phyloP scores from a whole-genome alignment of 92 coral and sea anemone species.

The Palythoa heliodiscus region DNA sequence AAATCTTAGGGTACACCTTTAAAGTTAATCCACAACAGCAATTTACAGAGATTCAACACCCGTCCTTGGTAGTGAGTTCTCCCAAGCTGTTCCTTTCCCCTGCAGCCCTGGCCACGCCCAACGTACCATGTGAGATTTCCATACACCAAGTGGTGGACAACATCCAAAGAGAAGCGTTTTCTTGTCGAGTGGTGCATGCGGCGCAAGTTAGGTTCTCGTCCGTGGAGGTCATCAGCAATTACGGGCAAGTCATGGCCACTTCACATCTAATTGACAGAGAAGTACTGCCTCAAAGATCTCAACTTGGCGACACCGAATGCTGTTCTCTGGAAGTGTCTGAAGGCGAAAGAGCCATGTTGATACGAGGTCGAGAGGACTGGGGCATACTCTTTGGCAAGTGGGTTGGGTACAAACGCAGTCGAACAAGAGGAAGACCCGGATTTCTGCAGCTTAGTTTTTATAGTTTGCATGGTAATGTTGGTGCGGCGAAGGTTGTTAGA shows the following conservation, averaged over 20 bases:
- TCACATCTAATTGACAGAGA: slow-evolving; percentile 70
- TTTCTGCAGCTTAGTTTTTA: slow-evolving; percentile 46
- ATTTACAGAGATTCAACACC: slow-evolving; percentile 40
- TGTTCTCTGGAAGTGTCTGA: slow-evolving; percentile 45
- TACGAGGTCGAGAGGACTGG: slow-evolving; percentile 84
- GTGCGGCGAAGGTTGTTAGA: slow-evolving; percentile 42
- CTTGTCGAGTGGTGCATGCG: slow-evolving; percentile 73
- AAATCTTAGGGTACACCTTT: slow-evolving; percentile 57
- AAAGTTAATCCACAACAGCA: slow-evolving; percentile 41
- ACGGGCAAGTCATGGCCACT: slow-evolving; percentile 60
- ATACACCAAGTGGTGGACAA: slow-evolving; percentile 51
- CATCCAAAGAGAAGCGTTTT: slow-evolving; percentile 44
- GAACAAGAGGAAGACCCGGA: slow-evolving; percentile 59
- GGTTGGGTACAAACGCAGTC: slow-evolving; percentile 60
- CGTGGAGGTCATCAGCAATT: slow-evolving; percentile 62
- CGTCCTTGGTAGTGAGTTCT: slow-evolving; percentile 46
- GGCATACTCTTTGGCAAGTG: slow-evolving; percentile 75
- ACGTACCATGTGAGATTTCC: slow-evolving; percentile 52
- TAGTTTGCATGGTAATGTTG: slow-evolving; percentile 38
- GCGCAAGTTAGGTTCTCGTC: slow-evolving; percentile 63
- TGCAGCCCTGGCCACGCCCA: slow-evolving; percentile 40
- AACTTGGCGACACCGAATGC: slow-evolving; percentile 44
- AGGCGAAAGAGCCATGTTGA: slow-evolving; percentile 70
- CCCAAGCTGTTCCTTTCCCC: slow-evolving; percentile 64
- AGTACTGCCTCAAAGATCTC: slow-evolving; percentile 58